Evolutionary conservation across 2,888 invertebrate genomes (phyloP), one percentile per base, ranked within the genome.

Genomic region (Drosophila paranaensis): DNA sequence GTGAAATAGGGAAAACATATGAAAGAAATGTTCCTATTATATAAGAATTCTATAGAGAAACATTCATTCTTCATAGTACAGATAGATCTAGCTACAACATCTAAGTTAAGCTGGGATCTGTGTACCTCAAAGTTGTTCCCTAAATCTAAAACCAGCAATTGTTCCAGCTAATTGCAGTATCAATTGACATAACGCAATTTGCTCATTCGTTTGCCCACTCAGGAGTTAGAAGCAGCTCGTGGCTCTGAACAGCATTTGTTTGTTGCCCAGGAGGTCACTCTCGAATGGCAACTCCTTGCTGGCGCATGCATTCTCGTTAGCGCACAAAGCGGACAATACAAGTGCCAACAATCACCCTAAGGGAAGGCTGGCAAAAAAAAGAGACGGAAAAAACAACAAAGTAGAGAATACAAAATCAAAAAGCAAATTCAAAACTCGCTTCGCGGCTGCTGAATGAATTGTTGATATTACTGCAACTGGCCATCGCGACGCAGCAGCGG

Each of bases 351-450:
- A 68, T 71, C 74, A 71, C 45, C 63, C 45, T 62, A 53, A 66
- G 51, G 42, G 50, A 57, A 54, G 45, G 37, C 50, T 39, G 35
- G 11, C 46, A 60, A 20, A 20, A 20, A 20, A 20, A 20, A 20
- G 20, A 20, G 2, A 20, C 20, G 20, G 2, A 20, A 20, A 20
- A 20, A 20, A 20, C 20, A 20, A 20, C n/a, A 20, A 20, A 61
- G 50, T 0, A 14, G 2, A 14, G 13, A 51, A 37, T 16, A 27
- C 27, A 54, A 54, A 30, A 43, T 25, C 53, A 50, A 69, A 77
- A 75, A 80, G 64, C 69, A 82, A 88, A 88, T 86, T 86, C 76
- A 81, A 85, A 88, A 86, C 79, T 74, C 74, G 73, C 54, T 43
- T 69, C 63, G 48, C 63, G 45, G 78, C 61, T 66, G 79, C 77